These are phyloP conservation scores for Acronicta psi DNA, from an alignment of 2,888 invertebrate genomes.

Conservation along the genomic window DNA sequence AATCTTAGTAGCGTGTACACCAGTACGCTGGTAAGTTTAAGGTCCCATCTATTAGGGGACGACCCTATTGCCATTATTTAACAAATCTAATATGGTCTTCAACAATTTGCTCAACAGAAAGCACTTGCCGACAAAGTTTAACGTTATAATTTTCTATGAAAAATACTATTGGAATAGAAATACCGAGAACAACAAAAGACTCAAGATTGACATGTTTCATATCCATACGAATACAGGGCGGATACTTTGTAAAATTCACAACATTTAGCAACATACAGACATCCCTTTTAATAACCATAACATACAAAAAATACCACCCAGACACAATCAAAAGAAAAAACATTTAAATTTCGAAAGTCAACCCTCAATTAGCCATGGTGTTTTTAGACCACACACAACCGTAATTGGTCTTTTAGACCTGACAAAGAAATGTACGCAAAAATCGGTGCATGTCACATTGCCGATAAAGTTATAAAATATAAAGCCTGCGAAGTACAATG, in stretches of 20 bases:
- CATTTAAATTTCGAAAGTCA: conserved; percentile 50
- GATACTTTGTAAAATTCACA: conserved; percentile 17
- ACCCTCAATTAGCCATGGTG: conserved; percentile 63
- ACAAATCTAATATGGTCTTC: no score
- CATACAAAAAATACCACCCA: conserved; percentile 52
- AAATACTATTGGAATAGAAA: conserved; percentile 8
- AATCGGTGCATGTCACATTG: conserved; percentile 63
- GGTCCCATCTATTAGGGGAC: no score
- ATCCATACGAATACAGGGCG: conserved; percentile 27
- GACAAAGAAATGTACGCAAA: conserved; percentile 62
- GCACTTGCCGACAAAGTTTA: conserved; percentile 2
- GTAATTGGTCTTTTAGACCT: conserved; percentile 59
- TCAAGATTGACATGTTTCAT: conserved; percentile 44
- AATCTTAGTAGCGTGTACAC: no score
- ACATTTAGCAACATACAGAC: conserved; percentile 30
- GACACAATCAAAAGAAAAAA: conserved; percentile 42
- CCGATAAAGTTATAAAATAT: conserved; percentile 80
- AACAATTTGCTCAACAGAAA: not conserved
- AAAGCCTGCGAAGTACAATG: conserved; percentile 68
- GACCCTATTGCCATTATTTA: no score
- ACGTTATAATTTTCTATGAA: conserved; percentile 1
- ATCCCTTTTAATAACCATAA: conserved; percentile 18
- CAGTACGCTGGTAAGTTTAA: no score
- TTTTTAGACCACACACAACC: conserved; percentile 61
- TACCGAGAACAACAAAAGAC: not conserved